Evolutionary conservation across 2,888 invertebrate species (phyloP).

Genomic region (Drosophila colorata): DNA sequence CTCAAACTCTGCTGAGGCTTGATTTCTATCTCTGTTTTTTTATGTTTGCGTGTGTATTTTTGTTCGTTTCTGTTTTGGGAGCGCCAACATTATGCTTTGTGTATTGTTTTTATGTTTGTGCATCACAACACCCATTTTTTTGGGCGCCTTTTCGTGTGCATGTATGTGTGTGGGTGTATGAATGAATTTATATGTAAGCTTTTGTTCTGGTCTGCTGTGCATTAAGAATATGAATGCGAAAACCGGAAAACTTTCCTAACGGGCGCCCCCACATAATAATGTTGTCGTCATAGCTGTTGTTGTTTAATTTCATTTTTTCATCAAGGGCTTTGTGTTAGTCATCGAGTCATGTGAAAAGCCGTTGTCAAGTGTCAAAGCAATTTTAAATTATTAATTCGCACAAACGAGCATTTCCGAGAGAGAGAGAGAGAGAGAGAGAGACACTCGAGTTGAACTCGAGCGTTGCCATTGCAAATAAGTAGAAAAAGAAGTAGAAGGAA

Average conservation of each 20-base stretch:
- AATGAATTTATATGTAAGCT: constrained; percentile 12
- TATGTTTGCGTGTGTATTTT: constrained; percentile 5
- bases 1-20: constrained; percentile 28
- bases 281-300: not conserved
- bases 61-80: constrained; percentile 29
- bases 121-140: constrained; percentile 39
- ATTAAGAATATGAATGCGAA: constrained; percentile 13
- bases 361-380: constrained; percentile 56
- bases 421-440: constrained; percentile 2
- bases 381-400: constrained; percentile 69
- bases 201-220: constrained; percentile 26
- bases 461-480: constrained; percentile 56
- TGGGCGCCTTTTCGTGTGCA: constrained; percentile 34
- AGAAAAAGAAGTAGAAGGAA: constrained; percentile 8
- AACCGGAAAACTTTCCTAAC: constrained; percentile 22
- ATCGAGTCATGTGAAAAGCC: constrained; percentile 30
- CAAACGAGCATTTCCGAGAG: constrained; percentile 60
- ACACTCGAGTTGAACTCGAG: constrained; percentile 11
- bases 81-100: constrained; percentile 55
- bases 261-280: constrained; percentile 7
- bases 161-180: not conserved
- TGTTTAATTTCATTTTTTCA: constrained; percentile 10
- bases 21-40: constrained; percentile 39
- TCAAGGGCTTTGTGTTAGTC: constrained; percentile 39
- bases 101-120: constrained; percentile 45